A percentile compares a stretch with the other conserved stretches of the same genome.
Evolutionary conservation across 2,888 invertebrate species (phyloP).

Genomic region (Catocala nupta): DNA sequence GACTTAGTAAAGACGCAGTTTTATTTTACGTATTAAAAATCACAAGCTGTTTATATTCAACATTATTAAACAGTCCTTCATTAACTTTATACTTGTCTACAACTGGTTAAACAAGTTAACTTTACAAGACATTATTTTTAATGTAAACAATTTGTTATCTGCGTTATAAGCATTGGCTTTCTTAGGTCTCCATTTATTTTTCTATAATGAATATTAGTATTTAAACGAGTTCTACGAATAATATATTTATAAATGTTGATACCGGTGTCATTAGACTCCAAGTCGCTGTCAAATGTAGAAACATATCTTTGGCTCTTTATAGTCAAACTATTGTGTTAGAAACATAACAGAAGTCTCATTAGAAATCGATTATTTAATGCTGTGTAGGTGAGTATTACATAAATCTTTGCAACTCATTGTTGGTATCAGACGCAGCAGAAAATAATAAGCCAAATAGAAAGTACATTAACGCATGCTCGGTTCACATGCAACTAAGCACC

Average conservation of each 20-base stretch:
- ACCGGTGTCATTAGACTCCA: too few species aligned
- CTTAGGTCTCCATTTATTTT: slow-evolving; percentile 4
- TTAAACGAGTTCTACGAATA: slow-evolving; percentile 7
- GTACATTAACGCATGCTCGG: slow-evolving; percentile 56
- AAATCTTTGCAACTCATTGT: slow-evolving; percentile 61
- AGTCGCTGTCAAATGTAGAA: too few species aligned
- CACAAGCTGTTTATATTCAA: slow-evolving; percentile 16
- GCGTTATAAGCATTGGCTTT: slow-evolving; percentile 1
- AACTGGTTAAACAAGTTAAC: slow-evolving; percentile 70
- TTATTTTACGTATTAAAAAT: slow-evolving; percentile 24
- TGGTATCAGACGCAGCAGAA: slow-evolving; percentile 51
- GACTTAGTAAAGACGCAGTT: slow-evolving; percentile 10
- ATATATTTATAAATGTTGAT: too few species aligned
- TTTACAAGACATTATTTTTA: slow-evolving; percentile 57
- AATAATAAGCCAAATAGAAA: slow-evolving; percentile 67
- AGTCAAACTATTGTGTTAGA: too few species aligned
- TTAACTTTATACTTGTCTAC: slow-evolving; percentile 56
- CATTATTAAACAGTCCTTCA: slow-evolving; percentile 50
- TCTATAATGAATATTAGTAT: slow-evolving; percentile 1
- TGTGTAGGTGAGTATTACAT: slow-evolving; percentile 58
- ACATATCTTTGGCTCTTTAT: too few species aligned
- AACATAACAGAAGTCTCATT: slow-evolving; percentile 41
- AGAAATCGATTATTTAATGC: slow-evolving; percentile 61
- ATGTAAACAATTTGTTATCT: slow-evolving; percentile 56
- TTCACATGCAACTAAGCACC: slow-evolving; percentile 58